These are phyloP conservation scores for Dynastes maya DNA, from an alignment of 2,888 invertebrate genomes.

Conservation along the genomic window DNA sequence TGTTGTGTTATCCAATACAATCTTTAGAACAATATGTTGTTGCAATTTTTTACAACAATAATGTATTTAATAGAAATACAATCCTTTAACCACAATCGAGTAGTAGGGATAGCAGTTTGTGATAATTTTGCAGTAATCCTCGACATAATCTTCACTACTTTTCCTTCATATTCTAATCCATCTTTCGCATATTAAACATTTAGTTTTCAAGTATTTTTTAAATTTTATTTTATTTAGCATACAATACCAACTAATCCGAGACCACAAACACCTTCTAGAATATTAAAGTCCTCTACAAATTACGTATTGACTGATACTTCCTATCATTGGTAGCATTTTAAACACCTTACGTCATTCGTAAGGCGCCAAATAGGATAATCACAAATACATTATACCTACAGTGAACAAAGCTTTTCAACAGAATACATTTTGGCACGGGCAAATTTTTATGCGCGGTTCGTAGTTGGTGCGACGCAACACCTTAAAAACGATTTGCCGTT, in stretches of 20 bases:
- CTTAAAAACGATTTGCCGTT: constrained; percentile 27
- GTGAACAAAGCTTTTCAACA: background rate
- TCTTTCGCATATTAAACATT: too few relatives aligned
- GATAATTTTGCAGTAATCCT: too few relatives aligned
- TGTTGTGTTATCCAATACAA: too few relatives aligned
- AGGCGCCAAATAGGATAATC: background rate
- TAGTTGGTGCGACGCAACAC: constrained; percentile 11
- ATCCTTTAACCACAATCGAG: too few relatives aligned
- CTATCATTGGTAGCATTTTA: background rate
- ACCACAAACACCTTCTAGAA: background rate
- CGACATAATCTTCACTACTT: too few relatives aligned
- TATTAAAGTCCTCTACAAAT: background rate
- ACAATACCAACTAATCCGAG: background rate
- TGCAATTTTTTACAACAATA: too few relatives aligned
- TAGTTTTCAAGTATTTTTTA: background rate
- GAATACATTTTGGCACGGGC: constrained; percentile 23
- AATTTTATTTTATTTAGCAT: background rate
- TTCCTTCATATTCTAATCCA: too few relatives aligned
- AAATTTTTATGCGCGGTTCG: constrained; percentile 33
- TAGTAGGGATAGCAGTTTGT: too few relatives aligned
- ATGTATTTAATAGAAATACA: too few relatives aligned
- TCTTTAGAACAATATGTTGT: too few relatives aligned
- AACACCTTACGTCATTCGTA: constrained; percentile 17
- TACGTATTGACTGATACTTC: background rate
- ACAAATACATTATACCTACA: background rate